Evolutionary conservation across 2,113 vertebrate genomes (phyloP), one percentile per base, ranked within the genome.

Genomic region (Myrmecophaga tridactyla): DNA sequence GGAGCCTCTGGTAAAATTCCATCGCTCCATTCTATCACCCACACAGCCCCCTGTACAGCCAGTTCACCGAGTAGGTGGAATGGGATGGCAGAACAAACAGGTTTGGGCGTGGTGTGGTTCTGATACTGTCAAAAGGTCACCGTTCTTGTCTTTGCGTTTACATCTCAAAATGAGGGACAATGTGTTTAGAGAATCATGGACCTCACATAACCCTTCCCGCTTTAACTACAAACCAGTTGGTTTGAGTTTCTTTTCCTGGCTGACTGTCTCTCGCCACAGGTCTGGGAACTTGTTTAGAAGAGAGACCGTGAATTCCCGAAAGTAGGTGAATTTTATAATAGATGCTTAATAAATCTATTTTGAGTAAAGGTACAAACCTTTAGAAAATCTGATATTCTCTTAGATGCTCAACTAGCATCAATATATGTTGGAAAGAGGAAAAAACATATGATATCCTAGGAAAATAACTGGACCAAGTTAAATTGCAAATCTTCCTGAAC

Each of bases 101-200:
- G 92, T 92, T 69, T 89, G 69, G 78, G 25, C 76, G 86, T 86
- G 86, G 43, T 34, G 34, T 72, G 80, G 31, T 43, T 93, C 86
- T 82, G 92, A 62, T 25, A 41, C n/a, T 92, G 56, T 75, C 77
- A 72, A 83, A 92, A 39, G 36, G 78, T 78, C 91, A 62, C 31
- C 27, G 41, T 53, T 78, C 86, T 62, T 36, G 56, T 85, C 34
- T 87, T 89, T 63, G 73, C 4, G 18, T 65, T 89, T 84, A 72
- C 46, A 73, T 81, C 31, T 94, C 41, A 72, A 89, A 77, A 92
- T 43, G 41, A 90, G 20, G 41, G 41, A 27, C 29, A 81, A 58
- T 36, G 34, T 69, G 20, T 31, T 83, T 63, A 81, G 17, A 85
- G 93, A 95, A 92, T 87, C 36, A 60, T 43, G 51, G n/a, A 11